Conservation (phyloP, 2,888 invertebrate species). For the Lottia gigantea region DNA sequence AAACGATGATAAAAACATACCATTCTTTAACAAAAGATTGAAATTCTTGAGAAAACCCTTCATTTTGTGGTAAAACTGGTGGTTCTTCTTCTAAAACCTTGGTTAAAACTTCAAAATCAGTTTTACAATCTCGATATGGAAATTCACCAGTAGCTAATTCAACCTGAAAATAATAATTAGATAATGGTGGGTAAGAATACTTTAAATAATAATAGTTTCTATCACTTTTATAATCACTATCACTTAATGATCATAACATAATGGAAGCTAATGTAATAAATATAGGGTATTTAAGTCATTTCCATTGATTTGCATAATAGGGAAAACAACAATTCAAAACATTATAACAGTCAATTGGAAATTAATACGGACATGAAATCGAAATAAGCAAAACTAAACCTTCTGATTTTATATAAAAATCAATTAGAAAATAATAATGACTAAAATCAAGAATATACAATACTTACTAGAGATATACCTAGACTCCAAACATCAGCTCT, state of each 20-base stretch:
- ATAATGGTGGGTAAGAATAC: no score
- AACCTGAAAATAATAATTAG: conserved; percentile 70
- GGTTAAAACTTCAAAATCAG: conserved; percentile 96
- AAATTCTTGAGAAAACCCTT: conserved; percentile 86
- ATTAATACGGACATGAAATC: neutral
- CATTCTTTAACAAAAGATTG: conserved; percentile 91
- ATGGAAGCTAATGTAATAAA: no score
- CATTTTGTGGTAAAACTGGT: conserved; percentile 77
- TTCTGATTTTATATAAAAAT: neutral
- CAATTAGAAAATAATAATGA: neutral
- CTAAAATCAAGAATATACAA: neutral
- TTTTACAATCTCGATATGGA: conserved; percentile 92
- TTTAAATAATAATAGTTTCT: no score
- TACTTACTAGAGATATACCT: conserved; percentile 75
- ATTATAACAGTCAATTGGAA: no score
- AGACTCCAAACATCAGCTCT: conserved; percentile 99
- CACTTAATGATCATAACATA: no score
- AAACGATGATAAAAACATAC: conserved; percentile 71
- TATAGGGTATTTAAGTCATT: no score
- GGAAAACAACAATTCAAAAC: no score
- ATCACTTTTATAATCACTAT: no score
- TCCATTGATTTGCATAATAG: no score
- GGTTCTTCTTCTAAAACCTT: conserved; percentile 81
- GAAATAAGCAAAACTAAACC: neutral
- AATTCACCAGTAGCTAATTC: conserved; percentile 97